Evolutionary conservation across 2,797 vertebrate species (phyloP).

Genomic region (Melanogrammus aeglefinus): DNA sequence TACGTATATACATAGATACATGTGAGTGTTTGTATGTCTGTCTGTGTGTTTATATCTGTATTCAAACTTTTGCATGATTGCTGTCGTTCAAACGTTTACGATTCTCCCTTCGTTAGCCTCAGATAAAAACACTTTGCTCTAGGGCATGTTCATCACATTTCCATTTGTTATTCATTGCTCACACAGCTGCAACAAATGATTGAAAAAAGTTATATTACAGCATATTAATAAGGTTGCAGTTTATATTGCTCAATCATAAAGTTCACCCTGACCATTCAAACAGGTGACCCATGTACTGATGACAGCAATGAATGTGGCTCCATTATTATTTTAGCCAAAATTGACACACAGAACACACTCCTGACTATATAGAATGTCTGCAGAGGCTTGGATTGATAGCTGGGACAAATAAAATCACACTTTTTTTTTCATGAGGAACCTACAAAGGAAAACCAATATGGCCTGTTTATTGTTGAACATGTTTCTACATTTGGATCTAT

Average conservation of each 20-base stretch:
- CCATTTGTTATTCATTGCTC: constrained; percentile 53
- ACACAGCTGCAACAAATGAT: constrained; percentile 48
- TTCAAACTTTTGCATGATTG: constrained; percentile 52
- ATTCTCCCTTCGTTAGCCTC: constrained; percentile 66
- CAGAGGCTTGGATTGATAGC: no score
- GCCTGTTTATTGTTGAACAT: neutral
- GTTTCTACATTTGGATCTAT: neutral
- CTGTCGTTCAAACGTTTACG: constrained; percentile 72
- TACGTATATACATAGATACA: constrained; percentile 25
- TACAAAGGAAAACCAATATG: neutral
- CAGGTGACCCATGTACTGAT: constrained; percentile 5
- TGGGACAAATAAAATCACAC: no score
- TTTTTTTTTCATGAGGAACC: no score
- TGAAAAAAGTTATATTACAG: constrained; percentile 36
- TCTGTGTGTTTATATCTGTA: constrained; percentile 25
- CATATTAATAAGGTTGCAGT: constrained; percentile 27
- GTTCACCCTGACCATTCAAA: neutral
- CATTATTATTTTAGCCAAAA: neutral
- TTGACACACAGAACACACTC: neutral
- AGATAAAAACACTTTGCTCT: constrained; percentile 62
- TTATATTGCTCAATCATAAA: constrained; percentile 14
- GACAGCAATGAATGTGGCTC: neutral
- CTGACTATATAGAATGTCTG: no score
- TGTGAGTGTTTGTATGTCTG: constrained; percentile 25
- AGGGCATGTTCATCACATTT: constrained; percentile 68